phyloP scores from a whole-genome alignment of 2,888 invertebrate species.

The Coelopa pilipes region DNA sequence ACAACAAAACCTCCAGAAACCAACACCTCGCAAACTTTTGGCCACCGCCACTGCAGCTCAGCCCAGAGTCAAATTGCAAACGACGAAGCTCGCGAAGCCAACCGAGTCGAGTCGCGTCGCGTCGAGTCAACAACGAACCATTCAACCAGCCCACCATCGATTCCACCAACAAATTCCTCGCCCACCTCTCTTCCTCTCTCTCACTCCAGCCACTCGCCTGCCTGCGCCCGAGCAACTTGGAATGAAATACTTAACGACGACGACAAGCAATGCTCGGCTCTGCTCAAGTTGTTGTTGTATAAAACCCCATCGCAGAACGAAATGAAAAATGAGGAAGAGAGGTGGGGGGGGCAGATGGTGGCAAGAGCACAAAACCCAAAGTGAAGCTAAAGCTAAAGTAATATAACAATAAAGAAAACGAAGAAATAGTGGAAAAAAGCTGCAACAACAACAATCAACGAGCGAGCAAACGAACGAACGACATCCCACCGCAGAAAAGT shows the following conservation, averaged over 20 bases:
- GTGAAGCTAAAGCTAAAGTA: conserved; percentile 39
- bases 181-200: too few relatives aligned
- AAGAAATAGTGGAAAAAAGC: conserved; percentile 33
- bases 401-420: conserved; percentile 36
- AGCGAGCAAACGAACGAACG: conserved; percentile 9
- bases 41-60: conserved; percentile 28
- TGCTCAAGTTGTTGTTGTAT: conserved; percentile 12
- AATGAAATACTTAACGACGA: conserved; percentile 35
- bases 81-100: conserved; percentile 9
- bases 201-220: background rate
- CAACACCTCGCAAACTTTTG: conserved; percentile 35
- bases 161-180: too few relatives aligned
- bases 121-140: background rate
- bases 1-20: background rate
- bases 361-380: conserved; percentile 22
- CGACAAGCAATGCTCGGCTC: conserved; percentile 17
- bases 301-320: conserved; percentile 21
- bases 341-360: too few relatives aligned
- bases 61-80: conserved; percentile 38
- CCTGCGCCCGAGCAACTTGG: conserved; percentile 22
- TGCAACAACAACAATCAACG: conserved; percentile 17
- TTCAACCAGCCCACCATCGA: too few relatives aligned
- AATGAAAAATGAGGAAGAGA: conserved; percentile 32
- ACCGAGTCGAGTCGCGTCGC: conserved; percentile 2
- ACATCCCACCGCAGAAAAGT: background rate